Evolutionary conservation across 2,797 vertebrate species (phyloP), one percentile per base, ranked within the genome.

Genomic region (Peromyscus eremicus): DNA sequence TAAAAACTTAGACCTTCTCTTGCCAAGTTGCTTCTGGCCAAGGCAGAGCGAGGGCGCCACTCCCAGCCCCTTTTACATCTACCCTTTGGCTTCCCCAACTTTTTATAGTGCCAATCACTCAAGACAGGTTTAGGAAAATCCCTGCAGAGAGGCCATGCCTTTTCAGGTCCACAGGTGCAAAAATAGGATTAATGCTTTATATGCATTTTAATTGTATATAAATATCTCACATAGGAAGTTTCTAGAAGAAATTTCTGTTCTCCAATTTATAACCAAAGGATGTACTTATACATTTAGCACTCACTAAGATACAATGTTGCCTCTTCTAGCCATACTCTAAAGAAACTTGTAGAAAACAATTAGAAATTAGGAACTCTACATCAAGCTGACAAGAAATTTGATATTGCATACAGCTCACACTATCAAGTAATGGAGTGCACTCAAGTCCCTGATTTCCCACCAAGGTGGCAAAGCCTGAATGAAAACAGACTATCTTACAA

Each of bases 351-450:
- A 97, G 94, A 94, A 97, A 97, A 97, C 83, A 97, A 96, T 96
- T 91, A 98, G 96, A 98, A 76, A 97, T 94, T 90, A 98, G 97
- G 96, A 94, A 62, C 9, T 95, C 23, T 81, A 92, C 97, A 95
- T 81, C 96, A 98, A 97, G 97, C 94, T 95, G 96, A 96, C 96
- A 97, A 97, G 94, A 97, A 98, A 97, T 89, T 71, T 91, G 82
- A 95, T 29, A 83, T 98, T 98, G 97, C 96, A 96, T 98, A 95
- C 95, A 97, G 82, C 98, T 98, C 98, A 98, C 98, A 98, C 98
- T 97, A 98, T 97, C 96, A 97, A 97, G 95, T 97, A 97, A 97
- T 97, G 95, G 97, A 98, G 97, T 97, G 96, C 95, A 94, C 86
- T 93, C 40, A n/a, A 96, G 96, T 92, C 97, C 97, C 97, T 96